These are phyloP conservation scores for Luperina nickerlii DNA, from an alignment of 2,888 invertebrate genomes.

Conservation along the genomic window DNA sequence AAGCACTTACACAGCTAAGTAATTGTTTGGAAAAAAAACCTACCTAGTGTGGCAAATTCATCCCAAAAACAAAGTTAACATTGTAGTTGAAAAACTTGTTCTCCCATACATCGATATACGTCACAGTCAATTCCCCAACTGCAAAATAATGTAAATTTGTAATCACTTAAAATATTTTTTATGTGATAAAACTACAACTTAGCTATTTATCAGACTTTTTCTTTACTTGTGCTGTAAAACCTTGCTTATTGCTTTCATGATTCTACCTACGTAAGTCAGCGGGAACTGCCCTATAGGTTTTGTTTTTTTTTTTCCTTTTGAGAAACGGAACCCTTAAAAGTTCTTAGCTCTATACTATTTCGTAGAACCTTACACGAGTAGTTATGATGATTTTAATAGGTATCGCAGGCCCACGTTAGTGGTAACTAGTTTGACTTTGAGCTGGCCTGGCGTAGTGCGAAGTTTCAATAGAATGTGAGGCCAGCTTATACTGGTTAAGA, in stretches of 20 bases:
- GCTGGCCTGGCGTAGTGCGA: background rate
- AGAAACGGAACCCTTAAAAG: too few relatives aligned
- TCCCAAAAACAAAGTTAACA: background rate
- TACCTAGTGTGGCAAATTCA: background rate
- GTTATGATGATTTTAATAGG: background rate
- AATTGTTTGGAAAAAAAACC: background rate
- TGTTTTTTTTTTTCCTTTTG: too few relatives aligned
- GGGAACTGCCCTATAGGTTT: too few relatives aligned
- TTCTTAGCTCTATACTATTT: background rate
- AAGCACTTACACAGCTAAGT: background rate
- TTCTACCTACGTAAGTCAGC: too few relatives aligned
- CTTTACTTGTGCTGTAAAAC: too few relatives aligned
- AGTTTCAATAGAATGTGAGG: background rate
- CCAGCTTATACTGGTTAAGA: background rate
- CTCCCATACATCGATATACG: background rate
- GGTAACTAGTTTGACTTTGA: background rate
- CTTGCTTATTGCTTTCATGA: too few relatives aligned
- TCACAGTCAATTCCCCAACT: background rate
- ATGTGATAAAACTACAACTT: too few relatives aligned
- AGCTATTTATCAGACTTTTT: too few relatives aligned
- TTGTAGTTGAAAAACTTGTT: background rate
- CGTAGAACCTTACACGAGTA: background rate
- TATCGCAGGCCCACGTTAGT: background rate
- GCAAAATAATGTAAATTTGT: too few relatives aligned
- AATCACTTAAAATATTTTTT: too few relatives aligned